Evolutionary conservation across 2,888 invertebrate species (phyloP).

Genomic region (Ptilodon capucinus): DNA sequence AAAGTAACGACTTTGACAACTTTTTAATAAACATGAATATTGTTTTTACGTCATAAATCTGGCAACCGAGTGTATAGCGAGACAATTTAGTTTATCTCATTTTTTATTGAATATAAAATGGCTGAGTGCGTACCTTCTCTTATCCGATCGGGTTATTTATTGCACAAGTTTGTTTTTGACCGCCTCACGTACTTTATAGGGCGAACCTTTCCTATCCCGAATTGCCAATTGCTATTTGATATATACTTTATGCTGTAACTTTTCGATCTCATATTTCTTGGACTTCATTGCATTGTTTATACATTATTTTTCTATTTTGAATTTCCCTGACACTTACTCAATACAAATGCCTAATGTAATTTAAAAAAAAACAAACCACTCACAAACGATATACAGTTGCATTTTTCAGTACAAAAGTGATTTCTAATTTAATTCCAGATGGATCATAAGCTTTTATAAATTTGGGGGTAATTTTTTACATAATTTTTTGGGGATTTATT

Average conservation of each 20-base stretch:
- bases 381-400: too few species aligned
- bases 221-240: constrained; percentile 80
- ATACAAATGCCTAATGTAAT: too few species aligned
- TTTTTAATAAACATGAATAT: constrained; percentile 40
- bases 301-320: constrained; percentile 6
- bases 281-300: constrained; percentile 41
- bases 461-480: too few species aligned
- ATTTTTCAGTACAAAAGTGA: background rate
- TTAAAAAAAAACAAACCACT: too few species aligned
- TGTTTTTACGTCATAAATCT: constrained; percentile 53
- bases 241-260: constrained; percentile 75
- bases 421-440: background rate
- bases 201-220: constrained; percentile 76
- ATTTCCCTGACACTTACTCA: too few species aligned
- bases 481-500: too few species aligned
- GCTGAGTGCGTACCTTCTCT: constrained; percentile 74
- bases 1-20: constrained; percentile 20
- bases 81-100: constrained; percentile 75
- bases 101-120: constrained; percentile 81
- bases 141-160: constrained; percentile 81
- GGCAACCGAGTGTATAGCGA: constrained; percentile 61
- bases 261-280: constrained; percentile 68
- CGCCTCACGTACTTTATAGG: constrained; percentile 81
- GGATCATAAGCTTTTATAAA: background rate
- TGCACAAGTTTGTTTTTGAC: constrained; percentile 80